Conservation (phyloP, 2,113 vertebrate genomes). For the Haplochromis vanheusdeni region DNA sequence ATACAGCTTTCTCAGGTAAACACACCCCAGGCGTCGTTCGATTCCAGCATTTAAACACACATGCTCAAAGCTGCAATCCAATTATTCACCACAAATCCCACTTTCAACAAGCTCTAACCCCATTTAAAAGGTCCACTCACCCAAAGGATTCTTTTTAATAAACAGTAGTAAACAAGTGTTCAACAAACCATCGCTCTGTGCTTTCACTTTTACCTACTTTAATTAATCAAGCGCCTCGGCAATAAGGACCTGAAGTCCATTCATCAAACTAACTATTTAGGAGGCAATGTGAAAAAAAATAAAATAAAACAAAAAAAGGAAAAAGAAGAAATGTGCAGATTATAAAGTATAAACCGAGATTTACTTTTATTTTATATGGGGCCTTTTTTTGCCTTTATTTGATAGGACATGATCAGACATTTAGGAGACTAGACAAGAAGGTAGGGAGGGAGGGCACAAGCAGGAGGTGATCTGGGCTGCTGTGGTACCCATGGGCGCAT, state of each 20-base stretch:
- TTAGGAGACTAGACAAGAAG: not conserved
- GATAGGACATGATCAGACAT: not conserved
- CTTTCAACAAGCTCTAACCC: constrained; percentile 56
- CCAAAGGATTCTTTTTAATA: constrained; percentile 59
- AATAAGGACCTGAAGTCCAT: constrained; percentile 27
- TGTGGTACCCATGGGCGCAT: not conserved
- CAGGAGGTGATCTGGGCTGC: not conserved
- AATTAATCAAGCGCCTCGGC: constrained; percentile 45
- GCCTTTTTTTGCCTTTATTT: not conserved
- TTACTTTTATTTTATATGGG: not conserved
- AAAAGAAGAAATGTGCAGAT: not conserved
- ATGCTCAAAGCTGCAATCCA: constrained; percentile 52
- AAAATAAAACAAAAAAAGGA: not conserved
- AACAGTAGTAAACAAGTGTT: constrained; percentile 50
- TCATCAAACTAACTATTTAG: constrained; percentile 40
- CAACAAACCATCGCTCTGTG: constrained; percentile 43
- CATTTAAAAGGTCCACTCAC: constrained; percentile 56
- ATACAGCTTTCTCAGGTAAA: constrained; percentile 47
- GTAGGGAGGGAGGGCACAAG: not conserved
- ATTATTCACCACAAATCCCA: constrained; percentile 58
- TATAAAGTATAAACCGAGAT: not conserved
- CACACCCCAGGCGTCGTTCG: constrained; percentile 57
- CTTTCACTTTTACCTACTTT: constrained; percentile 35
- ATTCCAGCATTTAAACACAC: constrained; percentile 54
- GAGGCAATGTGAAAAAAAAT: not conserved